Conservation (phyloP, 2,888 invertebrate genomes). For the Venusia cambrica region DNA sequence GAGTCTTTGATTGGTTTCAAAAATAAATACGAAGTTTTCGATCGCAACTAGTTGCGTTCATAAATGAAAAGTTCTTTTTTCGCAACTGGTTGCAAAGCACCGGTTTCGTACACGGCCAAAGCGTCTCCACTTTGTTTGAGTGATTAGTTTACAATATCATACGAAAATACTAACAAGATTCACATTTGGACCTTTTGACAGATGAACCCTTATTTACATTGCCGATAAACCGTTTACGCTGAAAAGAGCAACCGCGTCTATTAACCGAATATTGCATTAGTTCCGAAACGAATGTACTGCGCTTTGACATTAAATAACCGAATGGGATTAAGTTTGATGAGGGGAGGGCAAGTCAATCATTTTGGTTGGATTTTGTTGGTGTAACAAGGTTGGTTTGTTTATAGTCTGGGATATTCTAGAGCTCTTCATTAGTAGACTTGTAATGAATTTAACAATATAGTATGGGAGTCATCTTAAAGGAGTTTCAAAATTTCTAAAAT, state of each 20-base stretch:
- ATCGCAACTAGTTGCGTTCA: too few species aligned
- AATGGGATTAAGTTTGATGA: slow-evolving; percentile 54
- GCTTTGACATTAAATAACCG: slow-evolving; percentile 61
- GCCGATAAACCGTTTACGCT: slow-evolving; percentile 62
- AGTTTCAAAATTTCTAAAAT: too few species aligned
- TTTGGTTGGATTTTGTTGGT: slow-evolving; percentile 14
- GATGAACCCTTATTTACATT: slow-evolving; percentile 44
- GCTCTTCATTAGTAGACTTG: too few species aligned
- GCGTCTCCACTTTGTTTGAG: too few species aligned
- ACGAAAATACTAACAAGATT: slow-evolving; percentile 2
- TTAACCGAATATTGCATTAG: slow-evolving; percentile 67
- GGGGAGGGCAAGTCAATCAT: slow-evolving; percentile 25
- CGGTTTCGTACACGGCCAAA: too few species aligned
- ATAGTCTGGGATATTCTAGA: too few species aligned
- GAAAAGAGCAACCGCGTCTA: slow-evolving; percentile 69
- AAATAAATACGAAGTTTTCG: too few species aligned
- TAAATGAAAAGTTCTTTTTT: too few species aligned
- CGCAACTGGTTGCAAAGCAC: too few species aligned
- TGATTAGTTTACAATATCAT: not conserved
- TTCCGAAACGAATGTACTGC: slow-evolving; percentile 60
- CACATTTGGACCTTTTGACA: slow-evolving; percentile 8
- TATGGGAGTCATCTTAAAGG: too few species aligned
- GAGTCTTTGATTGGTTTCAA: too few species aligned
- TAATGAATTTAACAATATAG: too few species aligned
- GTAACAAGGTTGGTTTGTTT: slow-evolving; percentile 2